Evolutionary conservation across 1,140 invertebrate species (phyloP), one percentile per base, ranked within the genome.

Genomic region (Yoshiicerus persimilis): DNA sequence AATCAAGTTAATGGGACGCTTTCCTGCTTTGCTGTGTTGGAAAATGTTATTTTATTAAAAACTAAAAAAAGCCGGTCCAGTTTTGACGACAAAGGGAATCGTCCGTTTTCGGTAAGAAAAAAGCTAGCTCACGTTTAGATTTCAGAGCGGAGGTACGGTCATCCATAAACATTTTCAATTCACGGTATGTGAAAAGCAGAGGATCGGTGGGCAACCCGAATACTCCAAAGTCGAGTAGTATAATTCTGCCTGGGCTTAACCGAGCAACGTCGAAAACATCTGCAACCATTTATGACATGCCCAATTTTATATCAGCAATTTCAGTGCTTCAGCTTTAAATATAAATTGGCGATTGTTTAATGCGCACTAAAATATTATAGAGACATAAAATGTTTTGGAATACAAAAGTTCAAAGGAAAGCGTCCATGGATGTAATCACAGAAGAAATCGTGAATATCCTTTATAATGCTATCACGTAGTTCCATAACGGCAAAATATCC

Each of bases 141-240:
- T 20, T 16, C 1, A 34, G 4, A 34, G 34, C 34, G 0, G 70
- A 10, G 16, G 83, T 39, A 3, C 86, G 32, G 64, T 90, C 85
- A 32, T 84, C 80, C 16, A 70, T 83, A 20, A 88, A 23, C 20
- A 34, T 64, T 56, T 85, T 84, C 41, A 95, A 91, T 91, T 95
- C 94, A 47, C 93, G 91, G 92, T 94, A 95, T 8, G 92, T 93
- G 91, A 95, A 96, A 66, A 95, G 91, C 41, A 94, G 92, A 34
- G 93, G 91, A 91, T 95, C 94, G 13, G 94, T 94, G n/a, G 93
- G 92, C 64, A 92, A 91, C 86, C 94, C 93, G 89, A 94, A 93
- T n/a, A 93, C 92, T 89, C 95, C 95, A 91, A 96, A 95, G 91
- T 96, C 95, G n/a, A 96, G 83, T 84, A 95, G 92, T 87, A 93